Base-by-base conservation (phyloP, 2,888 invertebrate genomes). In the Hemicrepidius hirtus region DNA sequence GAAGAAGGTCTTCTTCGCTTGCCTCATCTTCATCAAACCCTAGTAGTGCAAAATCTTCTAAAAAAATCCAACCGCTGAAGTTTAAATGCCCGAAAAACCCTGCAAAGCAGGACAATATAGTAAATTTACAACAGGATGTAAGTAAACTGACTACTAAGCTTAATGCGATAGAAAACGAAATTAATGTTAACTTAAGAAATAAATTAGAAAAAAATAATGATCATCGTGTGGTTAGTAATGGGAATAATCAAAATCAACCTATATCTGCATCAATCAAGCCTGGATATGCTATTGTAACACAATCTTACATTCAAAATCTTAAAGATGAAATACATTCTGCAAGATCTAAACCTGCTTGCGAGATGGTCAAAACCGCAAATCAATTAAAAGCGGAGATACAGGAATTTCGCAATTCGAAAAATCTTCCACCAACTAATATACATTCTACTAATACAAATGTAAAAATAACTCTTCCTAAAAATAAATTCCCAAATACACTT, bases 311-410 rank as follows among this genome's bases (percentile, higher is more conserved):
- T 0, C 57, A 76, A 28, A 68, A 75, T 28, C 53, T 81, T 6
- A 79, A 73, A 68, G 68, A 77, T 16, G 81, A 81, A 72, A 74
- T 81, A 6, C 7, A 20, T 0, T 28, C 63, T 13, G 57, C 70
- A 1, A 73, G 67, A 49, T 13, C 71, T 1, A 62, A 70, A 12
- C 73, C 71, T 35, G 57, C 70, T 3, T 40, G 66, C 7, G 70
- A 78, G 6, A 64, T 75, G 7, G 74, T 70, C 55, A 74, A 76
- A 46, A 68, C 76, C 2, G 78, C 79, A 6, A 74, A 73, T 6
- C 77, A 79, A 66, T 62, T 81, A 20, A 77, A 76, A 60, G 72
- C 74, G 9, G 81, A 81, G 77, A 79, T 81, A 32, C 73, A 75
- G 0, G 70, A 76, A 40, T 79, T 77, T 44, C 41, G 44, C 7